A percentile compares a stretch with the other conserved stretches of the same genome.
Conservation (phyloP, 2,888 invertebrate genomes). For the Drosophila recens region DNA sequence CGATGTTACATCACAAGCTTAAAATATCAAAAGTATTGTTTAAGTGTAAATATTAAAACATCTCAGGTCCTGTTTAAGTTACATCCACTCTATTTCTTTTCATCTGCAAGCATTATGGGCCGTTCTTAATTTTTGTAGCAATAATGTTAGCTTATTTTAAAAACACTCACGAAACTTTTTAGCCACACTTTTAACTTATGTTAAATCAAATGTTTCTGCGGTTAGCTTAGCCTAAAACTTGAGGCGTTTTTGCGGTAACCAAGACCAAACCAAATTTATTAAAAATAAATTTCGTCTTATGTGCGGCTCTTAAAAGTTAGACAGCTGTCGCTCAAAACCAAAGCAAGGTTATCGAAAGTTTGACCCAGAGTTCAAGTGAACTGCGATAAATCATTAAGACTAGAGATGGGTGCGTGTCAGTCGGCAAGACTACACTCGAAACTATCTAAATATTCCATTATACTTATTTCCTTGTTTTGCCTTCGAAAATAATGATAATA, state of each 20-base stretch:
- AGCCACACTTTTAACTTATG: conserved; percentile 2
- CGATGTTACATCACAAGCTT: no score
- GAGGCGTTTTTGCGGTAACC: conserved; percentile 1
- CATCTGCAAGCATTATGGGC: no score
- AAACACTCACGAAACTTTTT: not conserved
- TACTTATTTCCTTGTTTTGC: no score
- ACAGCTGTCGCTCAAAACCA: conserved; percentile 33
- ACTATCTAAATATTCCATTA: not conserved
- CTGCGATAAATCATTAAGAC: not conserved
- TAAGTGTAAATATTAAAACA: no score
- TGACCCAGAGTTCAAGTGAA: conserved; percentile 8
- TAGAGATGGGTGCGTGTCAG: not conserved
- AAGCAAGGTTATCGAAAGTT: conserved; percentile 26
- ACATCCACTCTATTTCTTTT: no score
- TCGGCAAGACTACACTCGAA: not conserved
- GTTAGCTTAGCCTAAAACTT: conserved; percentile 8
- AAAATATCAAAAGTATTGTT: no score
- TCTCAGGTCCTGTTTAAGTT: no score
- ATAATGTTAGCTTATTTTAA: not conserved
- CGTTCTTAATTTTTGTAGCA: not conserved
- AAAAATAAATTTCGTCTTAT: conserved; percentile 18
- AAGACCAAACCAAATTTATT: conserved; percentile 15
- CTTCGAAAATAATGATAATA: no score
- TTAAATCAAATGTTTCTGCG: conserved; percentile 7
- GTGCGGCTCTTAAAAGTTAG: conserved; percentile 30